Conservation (phyloP, 2,888 invertebrate genomes). For the Osedax fenrisi region DNA sequence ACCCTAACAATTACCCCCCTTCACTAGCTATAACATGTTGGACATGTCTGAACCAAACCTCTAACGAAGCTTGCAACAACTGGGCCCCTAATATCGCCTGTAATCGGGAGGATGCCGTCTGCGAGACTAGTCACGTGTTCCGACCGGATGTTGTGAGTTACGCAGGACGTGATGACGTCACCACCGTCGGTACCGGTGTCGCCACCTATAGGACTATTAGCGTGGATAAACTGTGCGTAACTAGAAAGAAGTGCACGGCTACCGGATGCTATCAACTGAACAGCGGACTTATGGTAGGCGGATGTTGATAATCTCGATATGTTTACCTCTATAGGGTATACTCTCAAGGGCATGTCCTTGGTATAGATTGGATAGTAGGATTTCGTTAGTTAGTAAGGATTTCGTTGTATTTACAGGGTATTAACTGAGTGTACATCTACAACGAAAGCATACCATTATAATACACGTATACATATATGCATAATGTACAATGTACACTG, state of each 20-base stretch:
- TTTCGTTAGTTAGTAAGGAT: too few species aligned
- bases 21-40: constrained; percentile 37
- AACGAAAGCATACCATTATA: too few species aligned
- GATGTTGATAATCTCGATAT: too few species aligned
- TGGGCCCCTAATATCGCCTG: constrained; percentile 39
- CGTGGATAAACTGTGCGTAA: not conserved
- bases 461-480: too few species aligned
- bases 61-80: constrained; percentile 38
- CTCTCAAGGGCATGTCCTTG: too few species aligned
- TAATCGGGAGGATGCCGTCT: constrained; percentile 21
- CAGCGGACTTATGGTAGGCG: not conserved
- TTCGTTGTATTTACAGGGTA: too few species aligned
- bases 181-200: not conserved
- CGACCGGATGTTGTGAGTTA: constrained; percentile 12
- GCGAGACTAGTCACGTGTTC: not conserved
- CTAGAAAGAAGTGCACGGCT: not conserved
- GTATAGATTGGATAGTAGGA: too few species aligned
- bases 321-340: too few species aligned
- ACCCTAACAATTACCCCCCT: too few species aligned
- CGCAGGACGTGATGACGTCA: not conserved
- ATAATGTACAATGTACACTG: too few species aligned
- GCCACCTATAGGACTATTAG: not conserved
- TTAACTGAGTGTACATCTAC: too few species aligned
- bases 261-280: not conserved
- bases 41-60: constrained; percentile 37